Evolutionary conservation across 2,888 invertebrate genomes (phyloP).

Genomic region (Meteorus cinctellus): DNA sequence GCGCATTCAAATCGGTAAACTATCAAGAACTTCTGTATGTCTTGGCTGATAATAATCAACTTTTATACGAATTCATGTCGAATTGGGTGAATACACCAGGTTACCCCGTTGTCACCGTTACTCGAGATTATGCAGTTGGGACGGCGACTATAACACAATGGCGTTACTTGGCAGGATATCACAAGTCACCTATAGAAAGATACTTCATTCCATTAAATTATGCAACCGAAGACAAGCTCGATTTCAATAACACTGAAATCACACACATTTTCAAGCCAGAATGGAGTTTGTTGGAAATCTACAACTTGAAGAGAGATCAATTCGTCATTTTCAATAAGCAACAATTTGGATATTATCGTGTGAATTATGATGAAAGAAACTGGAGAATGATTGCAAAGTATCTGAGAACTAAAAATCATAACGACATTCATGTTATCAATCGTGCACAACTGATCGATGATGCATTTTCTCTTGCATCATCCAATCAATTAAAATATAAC

Average conservation of each 20-base stretch:
- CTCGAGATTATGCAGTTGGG: slow-evolving; percentile 73
- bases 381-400: slow-evolving; percentile 66
- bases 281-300: slow-evolving; percentile 55
- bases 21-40: too few relatives aligned
- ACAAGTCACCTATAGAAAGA: slow-evolving; percentile 16
- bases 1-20: too few relatives aligned
- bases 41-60: slow-evolving; percentile 58
- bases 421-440: slow-evolving; percentile 71
- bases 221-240: slow-evolving; percentile 56
- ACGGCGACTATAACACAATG: slow-evolving; percentile 74
- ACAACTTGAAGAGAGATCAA: slow-evolving; percentile 59
- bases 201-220: slow-evolving; percentile 68
- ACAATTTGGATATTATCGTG: slow-evolving; percentile 75
- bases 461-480: slow-evolving; percentile 69
- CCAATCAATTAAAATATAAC: slow-evolving; percentile 73
- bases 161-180: slow-evolving; percentile 49
- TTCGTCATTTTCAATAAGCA: slow-evolving; percentile 81
- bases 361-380: slow-evolving; percentile 69
- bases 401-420: slow-evolving; percentile 40
- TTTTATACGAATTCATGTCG: slow-evolving; percentile 71
- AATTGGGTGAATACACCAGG: slow-evolving; percentile 81
- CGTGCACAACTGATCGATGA: slow-evolving; percentile 77
- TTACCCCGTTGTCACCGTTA: slow-evolving; percentile 79
- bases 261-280: slow-evolving; percentile 73
- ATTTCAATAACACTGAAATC: slow-evolving; percentile 75